These are phyloP conservation scores for Conus ventricosus DNA, from an alignment of 1,140 invertebrate genomes.

Conservation along the genomic window DNA sequence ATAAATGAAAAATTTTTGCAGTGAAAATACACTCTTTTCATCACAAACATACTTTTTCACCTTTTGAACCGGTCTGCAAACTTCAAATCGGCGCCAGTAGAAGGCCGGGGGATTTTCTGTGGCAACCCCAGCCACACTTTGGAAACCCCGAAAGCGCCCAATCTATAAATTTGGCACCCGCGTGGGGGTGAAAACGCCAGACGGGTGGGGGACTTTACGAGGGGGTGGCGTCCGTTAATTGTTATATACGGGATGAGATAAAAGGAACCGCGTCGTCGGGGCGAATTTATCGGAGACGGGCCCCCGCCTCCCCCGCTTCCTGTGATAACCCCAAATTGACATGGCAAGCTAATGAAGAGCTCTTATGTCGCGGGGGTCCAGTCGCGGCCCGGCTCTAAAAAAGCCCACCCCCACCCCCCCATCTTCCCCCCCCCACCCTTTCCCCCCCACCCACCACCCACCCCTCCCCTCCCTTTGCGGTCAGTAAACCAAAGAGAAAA, in stretches of 20 bases:
- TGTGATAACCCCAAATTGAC: slow-evolving; percentile 39
- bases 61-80: too few species aligned
- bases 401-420: not conserved
- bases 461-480: too few species aligned
- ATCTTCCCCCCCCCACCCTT: too few species aligned
- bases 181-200: not conserved
- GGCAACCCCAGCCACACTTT: not conserved
- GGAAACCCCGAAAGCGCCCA: not conserved
- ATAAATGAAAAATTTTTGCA: too few species aligned
- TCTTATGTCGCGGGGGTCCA: slow-evolving; percentile 27
- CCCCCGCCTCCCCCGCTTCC: slow-evolving; percentile 29
- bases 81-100: too few species aligned
- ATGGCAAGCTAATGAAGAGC: slow-evolving; percentile 37
- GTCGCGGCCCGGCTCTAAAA: slow-evolving; percentile 9
- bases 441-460: too few species aligned
- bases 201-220: not conserved
- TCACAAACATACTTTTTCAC: too few species aligned
- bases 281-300: slow-evolving; percentile 29
- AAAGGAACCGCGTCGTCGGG: slow-evolving; percentile 25
- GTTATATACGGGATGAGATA: slow-evolving; percentile 34
- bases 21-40: too few species aligned
- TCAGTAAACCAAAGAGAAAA: not conserved
- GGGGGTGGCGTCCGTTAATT: not conserved
- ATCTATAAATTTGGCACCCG: not conserved
- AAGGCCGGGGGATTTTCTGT: not conserved